These are phyloP conservation scores for Achatina immaculata DNA, from an alignment of 1,140 invertebrate species.

Conservation along the genomic window DNA sequence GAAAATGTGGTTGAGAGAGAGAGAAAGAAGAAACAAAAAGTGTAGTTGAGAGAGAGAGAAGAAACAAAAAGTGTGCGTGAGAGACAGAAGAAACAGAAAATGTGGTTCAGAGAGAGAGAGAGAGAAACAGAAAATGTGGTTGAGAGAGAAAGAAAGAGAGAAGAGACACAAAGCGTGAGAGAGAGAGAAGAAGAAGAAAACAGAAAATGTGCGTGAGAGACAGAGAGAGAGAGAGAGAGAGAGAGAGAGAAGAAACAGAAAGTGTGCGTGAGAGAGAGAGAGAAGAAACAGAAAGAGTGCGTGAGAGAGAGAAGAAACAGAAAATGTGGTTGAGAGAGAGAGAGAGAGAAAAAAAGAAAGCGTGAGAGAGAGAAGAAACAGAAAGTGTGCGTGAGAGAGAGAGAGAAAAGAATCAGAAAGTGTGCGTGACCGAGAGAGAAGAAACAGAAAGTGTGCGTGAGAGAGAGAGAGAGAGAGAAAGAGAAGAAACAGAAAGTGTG, in stretches of 20 bases:
- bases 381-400: no score
- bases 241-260: neutral
- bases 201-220: no score
- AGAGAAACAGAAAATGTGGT: neutral
- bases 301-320: neutral
- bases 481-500: no score
- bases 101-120: neutral
- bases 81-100: neutral
- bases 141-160: no score
- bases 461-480: no score
- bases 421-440: neutral
- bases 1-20: neutral
- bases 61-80: neutral
- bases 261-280: no score
- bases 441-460: no score
- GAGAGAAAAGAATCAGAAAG: neutral
- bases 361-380: no score
- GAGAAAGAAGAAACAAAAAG: no score
- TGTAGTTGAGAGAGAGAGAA: neutral
- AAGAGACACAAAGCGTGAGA: no score
- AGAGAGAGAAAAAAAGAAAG: neutral
- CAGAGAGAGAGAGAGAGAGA: conserved; percentile 5
- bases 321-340: neutral
- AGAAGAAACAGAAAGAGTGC: no score
- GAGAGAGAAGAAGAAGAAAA: no score